These are phyloP conservation scores for Proterorhinus semilunaris DNA, from an alignment of 2,113 vertebrate genomes.

Conservation along the genomic window DNA sequence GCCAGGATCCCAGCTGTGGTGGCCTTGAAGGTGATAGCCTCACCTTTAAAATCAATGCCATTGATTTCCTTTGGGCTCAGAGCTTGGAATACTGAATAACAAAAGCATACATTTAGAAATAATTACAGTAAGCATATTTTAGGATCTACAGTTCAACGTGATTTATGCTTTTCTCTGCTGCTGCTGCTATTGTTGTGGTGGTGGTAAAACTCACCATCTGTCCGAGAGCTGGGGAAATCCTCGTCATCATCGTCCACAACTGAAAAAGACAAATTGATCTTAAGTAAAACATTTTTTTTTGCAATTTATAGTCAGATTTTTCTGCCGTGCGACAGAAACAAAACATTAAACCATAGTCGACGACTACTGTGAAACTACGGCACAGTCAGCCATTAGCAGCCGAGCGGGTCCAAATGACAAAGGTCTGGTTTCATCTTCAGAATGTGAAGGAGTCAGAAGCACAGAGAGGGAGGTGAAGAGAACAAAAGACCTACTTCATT, in stretches of 20 bases:
- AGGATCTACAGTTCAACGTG: not conserved
- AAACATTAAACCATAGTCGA: constrained; percentile 1
- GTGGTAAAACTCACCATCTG: constrained; percentile 86
- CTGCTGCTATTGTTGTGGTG: constrained; percentile 79
- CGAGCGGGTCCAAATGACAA: constrained; percentile 56
- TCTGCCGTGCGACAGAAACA: not conserved
- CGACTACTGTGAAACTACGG: not conserved
- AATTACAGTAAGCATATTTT: not conserved
- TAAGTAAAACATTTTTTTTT: no score
- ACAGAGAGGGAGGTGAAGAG: constrained; percentile 30
- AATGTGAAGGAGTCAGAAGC: constrained; percentile 32
- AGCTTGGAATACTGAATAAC: constrained; percentile 68
- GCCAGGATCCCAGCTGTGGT: constrained; percentile 97
- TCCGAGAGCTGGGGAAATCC: constrained; percentile 86
- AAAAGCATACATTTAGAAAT: not conserved
- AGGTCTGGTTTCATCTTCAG: constrained; percentile 63
- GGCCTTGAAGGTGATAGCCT: constrained; percentile 99
- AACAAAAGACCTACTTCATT: constrained; percentile 71
- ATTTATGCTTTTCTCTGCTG: constrained; percentile 91
- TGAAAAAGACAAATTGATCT: constrained; percentile 64
- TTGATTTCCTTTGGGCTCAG: constrained; percentile 76
- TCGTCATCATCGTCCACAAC: constrained; percentile 96
- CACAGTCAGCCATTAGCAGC: constrained; percentile 27
- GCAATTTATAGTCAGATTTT: no score
- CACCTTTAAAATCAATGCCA: constrained; percentile 98